Base-by-base conservation (phyloP, 2,888 invertebrate species). In the Anodontia alba region DNA sequence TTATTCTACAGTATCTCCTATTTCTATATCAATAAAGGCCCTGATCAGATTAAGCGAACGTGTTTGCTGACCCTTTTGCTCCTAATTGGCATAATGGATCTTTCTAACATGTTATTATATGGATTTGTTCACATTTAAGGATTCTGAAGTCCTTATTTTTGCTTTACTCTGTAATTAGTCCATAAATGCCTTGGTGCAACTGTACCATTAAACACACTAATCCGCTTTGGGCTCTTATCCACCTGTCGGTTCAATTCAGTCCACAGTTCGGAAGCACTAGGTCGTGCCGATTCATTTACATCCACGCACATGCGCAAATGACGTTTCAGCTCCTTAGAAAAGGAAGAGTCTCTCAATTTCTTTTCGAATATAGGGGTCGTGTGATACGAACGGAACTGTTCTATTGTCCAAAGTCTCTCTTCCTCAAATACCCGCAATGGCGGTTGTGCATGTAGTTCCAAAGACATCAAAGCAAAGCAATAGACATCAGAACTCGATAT, bases 401-500 rank as follows among this genome's bases (percentile, higher is more conserved):
- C 33, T 15, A 62, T 3, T 31, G 33, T 31, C 20, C 20, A 20
- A 2, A 31, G 5, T 62, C 62, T 62, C 20, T 62, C 62, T 17
- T 33, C 23, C 17, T 62, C 33, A 62, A 62, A 62, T 3, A 62
- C 31, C 12, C 62, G 62, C 33, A 33, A 3, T 17, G 31, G 62
- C 1, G 62, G 20, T 12, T 31, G 10, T 31, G 31, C 33, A 12
- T 62, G 15, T 3, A 69, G 69, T 43, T 85, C 85, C 0, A 83
- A 42, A n/a, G 74, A 77, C 29, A 85, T 38, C n/a, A 85, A 5
- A 8, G 82, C 82, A 38, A 85, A 80, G n/a, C 82, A 62, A 57
- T 83, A 85, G 70, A 83, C 76, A 51, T 85, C 85, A 26, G 82
- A 80, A 62, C 68, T 43, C 23, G 82, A 42, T 2, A 78, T 57